phyloP scores from a whole-genome alignment of 2,888 invertebrate genomes.

The Orchesellides sinensis region DNA sequence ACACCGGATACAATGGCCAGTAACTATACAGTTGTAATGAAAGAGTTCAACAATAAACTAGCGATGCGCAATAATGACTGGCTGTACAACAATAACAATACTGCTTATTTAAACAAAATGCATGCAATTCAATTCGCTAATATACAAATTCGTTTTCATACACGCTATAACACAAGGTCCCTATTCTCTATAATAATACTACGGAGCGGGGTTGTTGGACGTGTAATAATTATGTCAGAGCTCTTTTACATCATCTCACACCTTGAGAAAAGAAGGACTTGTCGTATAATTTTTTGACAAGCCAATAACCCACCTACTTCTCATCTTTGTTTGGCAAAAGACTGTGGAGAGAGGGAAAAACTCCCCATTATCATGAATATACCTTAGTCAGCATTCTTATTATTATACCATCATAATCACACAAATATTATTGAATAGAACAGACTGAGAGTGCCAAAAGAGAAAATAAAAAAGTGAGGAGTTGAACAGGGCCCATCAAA shows the following conservation, averaged over 20 bases:
- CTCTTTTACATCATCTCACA: slow-evolving; percentile 53
- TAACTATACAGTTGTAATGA: slow-evolving; percentile 32
- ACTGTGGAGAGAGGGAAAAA: neutral
- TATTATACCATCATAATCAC: slow-evolving; percentile 39
- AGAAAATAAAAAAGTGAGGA: slow-evolving; percentile 38
- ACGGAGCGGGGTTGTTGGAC: slow-evolving; percentile 46
- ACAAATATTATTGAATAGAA: slow-evolving; percentile 12
- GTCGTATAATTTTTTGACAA: slow-evolving; percentile 58
- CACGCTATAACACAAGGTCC: neutral
- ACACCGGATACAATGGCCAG: slow-evolving; percentile 23
- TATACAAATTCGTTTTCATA: slow-evolving; percentile 24
- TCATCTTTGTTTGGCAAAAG: slow-evolving; percentile 23
- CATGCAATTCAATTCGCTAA: slow-evolving; percentile 54
- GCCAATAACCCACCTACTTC: slow-evolving; percentile 57
- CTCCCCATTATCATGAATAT: no score
- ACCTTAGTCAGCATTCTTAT: neutral
- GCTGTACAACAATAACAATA: slow-evolving; percentile 56
- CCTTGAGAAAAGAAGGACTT: slow-evolving; percentile 53
- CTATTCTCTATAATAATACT: neutral
- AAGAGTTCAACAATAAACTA: slow-evolving; percentile 43
- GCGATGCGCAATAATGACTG: slow-evolving; percentile 42
- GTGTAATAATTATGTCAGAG: slow-evolving; percentile 64
- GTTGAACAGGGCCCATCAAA: slow-evolving; percentile 47
- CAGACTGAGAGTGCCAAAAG: slow-evolving; percentile 35
- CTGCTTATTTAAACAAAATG: slow-evolving; percentile 34